Base-by-base conservation (phyloP, 2,888 invertebrate genomes). In the Drosophila flavopinicola region DNA sequence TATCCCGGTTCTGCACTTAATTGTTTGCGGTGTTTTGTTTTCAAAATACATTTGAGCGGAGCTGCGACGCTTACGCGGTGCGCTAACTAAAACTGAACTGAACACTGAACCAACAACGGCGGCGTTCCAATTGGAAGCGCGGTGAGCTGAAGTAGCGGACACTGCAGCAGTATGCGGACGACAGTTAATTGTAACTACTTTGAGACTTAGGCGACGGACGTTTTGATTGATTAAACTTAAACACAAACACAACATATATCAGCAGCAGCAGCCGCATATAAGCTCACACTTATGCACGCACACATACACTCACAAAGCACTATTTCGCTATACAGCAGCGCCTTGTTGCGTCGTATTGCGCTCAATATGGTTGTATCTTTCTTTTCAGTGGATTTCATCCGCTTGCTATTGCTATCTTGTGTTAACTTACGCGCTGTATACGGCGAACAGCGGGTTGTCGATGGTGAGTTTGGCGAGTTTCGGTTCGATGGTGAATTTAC, bases 41-140 rank as follows among this genome's bases (percentile, higher is more conserved):
- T 79, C 65, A 68, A 83, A 83, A 83, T 83, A 78, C 65, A 83
- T 64, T 61, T 64, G 64, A 77, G 69, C 75, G 49, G 57, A 72
- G 73, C 66, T 52, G 60, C 66, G 66, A 57, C 77, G 73, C 73
- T 60, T 66, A 48, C 41, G 54, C 75, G 42, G 54, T 71, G 35
- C 75, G 58, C 41, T 70, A 58, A 70, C 71, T 70, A 56, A 75
- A 70, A 75, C 54, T 30, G 51, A 71, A 66, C 66, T 68, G 41
- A 66, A 71, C 70, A 71, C 75, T 74, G 33, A 69, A 66, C 59
- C 48, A 33, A 13, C 10, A 20, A 23, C 37, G 9, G 32, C 44
- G 44, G 27, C 30, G 10, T 23, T 39, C 6, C 24, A 39, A 39
- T 11, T 38, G 27, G 35, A 27, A 29, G 49, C 30, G 17, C 45